phyloP scores from a whole-genome alignment of 23 tunicate species.

The Trididemnum clinides region DNA sequence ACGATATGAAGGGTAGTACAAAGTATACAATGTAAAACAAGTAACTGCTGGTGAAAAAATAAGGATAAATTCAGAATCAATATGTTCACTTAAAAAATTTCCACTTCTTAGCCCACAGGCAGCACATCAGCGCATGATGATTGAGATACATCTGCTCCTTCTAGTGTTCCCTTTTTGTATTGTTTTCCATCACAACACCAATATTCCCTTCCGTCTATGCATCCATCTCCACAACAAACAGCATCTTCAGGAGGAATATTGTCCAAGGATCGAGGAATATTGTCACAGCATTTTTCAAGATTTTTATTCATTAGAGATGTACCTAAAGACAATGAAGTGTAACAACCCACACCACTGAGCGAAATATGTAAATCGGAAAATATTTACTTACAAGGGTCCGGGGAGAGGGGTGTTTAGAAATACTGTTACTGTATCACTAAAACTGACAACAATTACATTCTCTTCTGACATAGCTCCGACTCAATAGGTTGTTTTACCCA shows the following conservation, averaged over 20 bases:
- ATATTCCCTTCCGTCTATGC: conserved; percentile 73
- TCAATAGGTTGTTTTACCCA: no score
- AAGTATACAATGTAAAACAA: no score
- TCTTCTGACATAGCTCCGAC: no score
- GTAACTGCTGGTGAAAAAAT: no score
- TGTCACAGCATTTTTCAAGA: conserved; percentile 64
- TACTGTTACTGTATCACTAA: not conserved
- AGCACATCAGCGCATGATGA: conserved; percentile 37
- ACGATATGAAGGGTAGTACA: no score
- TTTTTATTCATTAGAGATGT: conserved; percentile 30
- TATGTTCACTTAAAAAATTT: no score
- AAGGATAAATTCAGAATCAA: no score
- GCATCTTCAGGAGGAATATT: conserved; percentile 63
- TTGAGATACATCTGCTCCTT: conserved; percentile 48
- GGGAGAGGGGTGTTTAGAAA: not conserved
- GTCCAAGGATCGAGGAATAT: conserved; percentile 55
- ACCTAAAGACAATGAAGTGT: no score
- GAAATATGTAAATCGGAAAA: not conserved
- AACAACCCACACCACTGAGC: no score
- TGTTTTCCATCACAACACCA: conserved; percentile 89
- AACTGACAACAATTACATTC: no score
- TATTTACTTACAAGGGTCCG: not conserved
- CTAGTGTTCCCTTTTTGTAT: conserved; percentile 56
- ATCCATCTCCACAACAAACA: conserved; percentile 79
- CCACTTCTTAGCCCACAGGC: not conserved